phyloP scores from a whole-genome alignment of 2,888 invertebrate genomes.

The Helleia helle region DNA sequence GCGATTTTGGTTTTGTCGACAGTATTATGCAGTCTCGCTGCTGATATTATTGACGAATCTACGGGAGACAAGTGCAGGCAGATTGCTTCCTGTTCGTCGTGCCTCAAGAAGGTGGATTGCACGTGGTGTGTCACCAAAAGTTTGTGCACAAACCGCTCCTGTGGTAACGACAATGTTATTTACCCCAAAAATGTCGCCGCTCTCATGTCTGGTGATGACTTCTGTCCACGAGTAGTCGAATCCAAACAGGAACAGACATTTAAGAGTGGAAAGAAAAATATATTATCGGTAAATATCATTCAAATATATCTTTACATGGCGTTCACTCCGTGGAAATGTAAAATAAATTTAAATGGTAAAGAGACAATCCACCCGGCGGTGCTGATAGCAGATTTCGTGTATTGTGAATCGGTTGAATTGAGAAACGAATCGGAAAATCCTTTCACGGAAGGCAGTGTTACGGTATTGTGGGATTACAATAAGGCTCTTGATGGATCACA shows the following conservation, averaged over 20 bases:
- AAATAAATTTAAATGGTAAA: slow-evolving; percentile 28
- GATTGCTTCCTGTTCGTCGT: slow-evolving; percentile 39
- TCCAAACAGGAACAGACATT: slow-evolving; percentile 31
- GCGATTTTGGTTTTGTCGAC: slow-evolving; percentile 10
- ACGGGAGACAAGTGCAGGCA: slow-evolving; percentile 23
- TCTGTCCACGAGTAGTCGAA: slow-evolving; percentile 44
- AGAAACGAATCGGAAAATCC: slow-evolving; percentile 34
- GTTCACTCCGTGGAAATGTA: slow-evolving; percentile 55
- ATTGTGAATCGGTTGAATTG: slow-evolving; percentile 40
- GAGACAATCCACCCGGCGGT: slow-evolving; percentile 33
- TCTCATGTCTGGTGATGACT: slow-evolving; percentile 45
- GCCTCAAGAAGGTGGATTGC: slow-evolving; percentile 38
- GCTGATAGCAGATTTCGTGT: slow-evolving; percentile 39
- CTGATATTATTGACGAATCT: slow-evolving; percentile 17
- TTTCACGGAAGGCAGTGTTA: slow-evolving; percentile 34
- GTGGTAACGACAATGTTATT: slow-evolving; percentile 54
- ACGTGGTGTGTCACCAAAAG: slow-evolving; percentile 56
- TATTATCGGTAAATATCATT: slow-evolving; percentile 42
- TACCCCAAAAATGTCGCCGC: slow-evolving; percentile 38
- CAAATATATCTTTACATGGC: slow-evolving; percentile 57
- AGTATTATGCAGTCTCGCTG: slow-evolving; percentile 16
- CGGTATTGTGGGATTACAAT: slow-evolving; percentile 45
- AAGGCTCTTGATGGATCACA: slow-evolving; percentile 46
- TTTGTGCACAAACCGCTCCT: slow-evolving; percentile 45
- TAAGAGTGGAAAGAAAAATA: slow-evolving; percentile 38